phyloP scores from a whole-genome alignment of 1,140 invertebrate species.

The Eufriesea mexicana region DNA sequence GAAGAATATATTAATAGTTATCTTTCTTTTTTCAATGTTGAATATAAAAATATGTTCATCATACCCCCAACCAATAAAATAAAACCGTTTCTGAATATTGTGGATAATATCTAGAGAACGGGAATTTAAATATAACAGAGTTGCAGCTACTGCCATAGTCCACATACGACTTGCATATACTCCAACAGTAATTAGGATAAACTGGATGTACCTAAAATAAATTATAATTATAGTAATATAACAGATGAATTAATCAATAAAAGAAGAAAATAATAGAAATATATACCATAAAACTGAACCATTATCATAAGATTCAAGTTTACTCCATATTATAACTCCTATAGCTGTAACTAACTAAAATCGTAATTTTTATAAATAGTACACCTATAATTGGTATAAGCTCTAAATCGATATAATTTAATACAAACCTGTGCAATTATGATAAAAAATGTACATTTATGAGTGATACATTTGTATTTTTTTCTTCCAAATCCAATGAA shows the following conservation, averaged over 20 bases:
- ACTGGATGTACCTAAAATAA: constrained; percentile 85
- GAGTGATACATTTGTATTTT: constrained; percentile 90
- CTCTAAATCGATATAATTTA: neutral
- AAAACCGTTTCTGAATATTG: constrained; percentile 87
- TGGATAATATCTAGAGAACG: constrained; percentile 91
- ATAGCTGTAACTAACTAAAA: constrained; percentile 69
- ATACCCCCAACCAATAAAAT: constrained; percentile 90
- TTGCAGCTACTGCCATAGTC: constrained; percentile 91
- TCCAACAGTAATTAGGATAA: constrained; percentile 88
- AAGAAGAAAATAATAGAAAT: neutral
- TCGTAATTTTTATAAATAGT: constrained; percentile 23
- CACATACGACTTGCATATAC: constrained; percentile 91
- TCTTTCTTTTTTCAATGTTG: constrained; percentile 33
- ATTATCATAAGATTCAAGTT: constrained; percentile 63
- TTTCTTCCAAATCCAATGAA: constrained; percentile 87
- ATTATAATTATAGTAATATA: constrained; percentile 8
- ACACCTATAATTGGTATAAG: neutral
- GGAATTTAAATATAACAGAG: constrained; percentile 91
- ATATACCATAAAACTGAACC: constrained; percentile 75
- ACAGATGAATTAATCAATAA: constrained; percentile 3
- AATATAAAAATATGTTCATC: constrained; percentile 53
- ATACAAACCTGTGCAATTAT: constrained; percentile 89
- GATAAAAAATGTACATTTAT: constrained; percentile 90
- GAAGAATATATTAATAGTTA: constrained; percentile 45
- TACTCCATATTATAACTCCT: constrained; percentile 79